Conservation (phyloP, 1,140 invertebrate species). For the Temnothorax curvispinosus region DNA sequence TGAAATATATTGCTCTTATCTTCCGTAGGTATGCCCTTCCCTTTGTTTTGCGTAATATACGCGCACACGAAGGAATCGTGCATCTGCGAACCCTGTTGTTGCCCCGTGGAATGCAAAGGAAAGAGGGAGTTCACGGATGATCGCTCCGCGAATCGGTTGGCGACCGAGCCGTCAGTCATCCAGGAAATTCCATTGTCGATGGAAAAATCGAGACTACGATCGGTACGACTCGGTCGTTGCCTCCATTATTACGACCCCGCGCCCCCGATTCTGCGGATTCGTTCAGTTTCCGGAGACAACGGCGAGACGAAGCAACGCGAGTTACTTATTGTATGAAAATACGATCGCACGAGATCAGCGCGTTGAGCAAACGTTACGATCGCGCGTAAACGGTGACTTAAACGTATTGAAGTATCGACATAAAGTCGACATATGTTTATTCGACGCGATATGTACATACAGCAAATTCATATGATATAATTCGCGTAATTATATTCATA, state of each 20-base stretch:
- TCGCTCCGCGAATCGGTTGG: conserved; percentile 61
- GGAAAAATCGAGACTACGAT: conserved; percentile 51
- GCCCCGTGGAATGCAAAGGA: conserved; percentile 75
- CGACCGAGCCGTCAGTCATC: conserved; percentile 67
- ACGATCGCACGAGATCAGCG: not conserved
- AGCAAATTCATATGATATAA: not conserved
- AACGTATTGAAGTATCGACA: not conserved
- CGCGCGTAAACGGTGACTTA: not conserved
- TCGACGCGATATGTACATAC: not conserved
- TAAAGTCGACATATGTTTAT: not conserved
- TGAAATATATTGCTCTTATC: conserved; percentile 74
- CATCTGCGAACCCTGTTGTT: conserved; percentile 65
- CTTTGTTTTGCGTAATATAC: conserved; percentile 45
- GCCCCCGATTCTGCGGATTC: conserved; percentile 5
- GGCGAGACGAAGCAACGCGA: not conserved
- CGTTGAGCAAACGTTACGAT: not conserved
- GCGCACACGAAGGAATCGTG: conserved; percentile 4
- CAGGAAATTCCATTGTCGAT: conserved; percentile 71
- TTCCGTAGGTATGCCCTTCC: conserved; percentile 11
- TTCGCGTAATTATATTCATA: not conserved
- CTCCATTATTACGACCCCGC: conserved; percentile 31
- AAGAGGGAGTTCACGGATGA: conserved; percentile 75
- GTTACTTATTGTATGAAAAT: not conserved
- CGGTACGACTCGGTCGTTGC: conserved; percentile 29
- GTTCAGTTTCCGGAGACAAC: not conserved